Evolutionary conservation across 2,113 vertebrate genomes (phyloP).

Genomic region (Campylomormyrus numenius): DNA sequence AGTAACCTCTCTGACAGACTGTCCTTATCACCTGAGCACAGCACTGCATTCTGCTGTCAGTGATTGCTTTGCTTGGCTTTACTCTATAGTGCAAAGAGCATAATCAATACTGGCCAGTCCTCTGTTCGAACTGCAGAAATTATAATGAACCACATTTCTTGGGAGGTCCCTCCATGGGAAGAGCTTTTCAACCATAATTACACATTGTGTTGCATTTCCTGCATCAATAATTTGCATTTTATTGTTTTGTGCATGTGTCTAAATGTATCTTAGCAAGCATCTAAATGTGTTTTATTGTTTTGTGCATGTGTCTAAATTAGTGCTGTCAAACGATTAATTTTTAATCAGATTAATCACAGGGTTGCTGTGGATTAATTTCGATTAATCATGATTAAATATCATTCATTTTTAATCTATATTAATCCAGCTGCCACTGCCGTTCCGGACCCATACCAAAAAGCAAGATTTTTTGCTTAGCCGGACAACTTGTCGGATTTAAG

Average conservation of each 20-base stretch:
- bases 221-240: not conserved
- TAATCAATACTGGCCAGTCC: not conserved
- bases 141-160: not conserved
- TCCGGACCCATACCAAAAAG: too few species aligned
- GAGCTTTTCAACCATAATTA: not conserved
- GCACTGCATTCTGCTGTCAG: not conserved
- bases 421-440: too few species aligned
- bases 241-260: not conserved
- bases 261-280: not conserved
- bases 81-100: not conserved
- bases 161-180: not conserved
- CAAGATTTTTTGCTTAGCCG: too few species aligned
- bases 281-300: not conserved
- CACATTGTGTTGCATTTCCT: not conserved
- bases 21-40: constrained; percentile 1
- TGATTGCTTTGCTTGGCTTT: constrained; percentile 2
- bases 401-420: too few species aligned
- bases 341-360: too few species aligned
- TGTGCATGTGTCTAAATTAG: not conserved
- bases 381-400: too few species aligned
- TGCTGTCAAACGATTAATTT: too few species aligned
- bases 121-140: not conserved
- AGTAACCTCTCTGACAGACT: not conserved
- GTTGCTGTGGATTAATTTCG: too few species aligned
- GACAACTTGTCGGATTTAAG: too few species aligned